phyloP scores from a whole-genome alignment of 2,113 vertebrate species.

The Podarcis raffonei region DNA sequence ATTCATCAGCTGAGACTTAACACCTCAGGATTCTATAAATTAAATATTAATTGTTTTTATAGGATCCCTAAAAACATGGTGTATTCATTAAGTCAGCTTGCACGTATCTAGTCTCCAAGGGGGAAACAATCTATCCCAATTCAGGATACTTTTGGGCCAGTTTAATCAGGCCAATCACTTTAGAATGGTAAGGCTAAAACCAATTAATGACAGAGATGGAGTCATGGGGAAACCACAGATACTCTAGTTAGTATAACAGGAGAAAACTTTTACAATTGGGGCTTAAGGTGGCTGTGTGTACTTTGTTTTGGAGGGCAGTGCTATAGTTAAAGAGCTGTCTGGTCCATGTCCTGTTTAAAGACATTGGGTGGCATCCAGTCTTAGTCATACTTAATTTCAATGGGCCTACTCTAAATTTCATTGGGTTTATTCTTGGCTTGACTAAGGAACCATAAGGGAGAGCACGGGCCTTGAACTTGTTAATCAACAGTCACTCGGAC shows the following conservation, averaged over 20 bases:
- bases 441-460: too few species aligned
- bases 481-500: too few species aligned
- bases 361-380: too few species aligned
- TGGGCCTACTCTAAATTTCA: too few species aligned
- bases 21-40: constrained; percentile 1
- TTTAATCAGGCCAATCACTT: not conserved
- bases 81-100: not conserved
- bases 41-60: not conserved
- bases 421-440: too few species aligned
- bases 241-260: not conserved
- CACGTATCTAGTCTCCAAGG: not conserved
- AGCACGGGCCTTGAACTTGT: too few species aligned
- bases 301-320: too few species aligned
- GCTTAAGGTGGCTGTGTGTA: too few species aligned
- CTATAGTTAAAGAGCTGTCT: not conserved
- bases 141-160: not conserved
- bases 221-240: not conserved
- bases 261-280: not conserved
- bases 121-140: not conserved
- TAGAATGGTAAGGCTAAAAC: not conserved
- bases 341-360: not conserved
- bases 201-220: not conserved
- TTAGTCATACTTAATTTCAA: too few species aligned
- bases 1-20: not conserved
- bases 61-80: not conserved